Evolutionary conservation across 2,888 invertebrate genomes (phyloP).

Genomic region (Orthosia cruda): DNA sequence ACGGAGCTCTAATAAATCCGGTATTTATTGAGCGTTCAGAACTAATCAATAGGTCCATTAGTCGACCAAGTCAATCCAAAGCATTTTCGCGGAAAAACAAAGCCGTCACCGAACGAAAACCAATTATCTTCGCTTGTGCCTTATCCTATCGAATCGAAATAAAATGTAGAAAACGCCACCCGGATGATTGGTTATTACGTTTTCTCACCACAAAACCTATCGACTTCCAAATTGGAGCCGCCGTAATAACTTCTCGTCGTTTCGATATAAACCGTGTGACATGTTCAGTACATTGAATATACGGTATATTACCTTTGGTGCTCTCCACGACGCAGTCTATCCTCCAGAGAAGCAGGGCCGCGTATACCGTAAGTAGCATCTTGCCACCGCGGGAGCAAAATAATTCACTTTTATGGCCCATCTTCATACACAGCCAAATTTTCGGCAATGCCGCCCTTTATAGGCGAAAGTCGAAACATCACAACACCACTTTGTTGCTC

Average conservation of each 20-base stretch:
- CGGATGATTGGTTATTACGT: conserved; percentile 68
- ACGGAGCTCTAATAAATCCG: conserved; percentile 14
- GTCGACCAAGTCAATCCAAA: conserved; percentile 39
- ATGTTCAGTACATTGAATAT: conserved; percentile 59
- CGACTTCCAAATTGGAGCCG: conserved; percentile 65
- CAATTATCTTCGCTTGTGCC: conserved; percentile 63
- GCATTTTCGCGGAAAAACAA: conserved; percentile 61
- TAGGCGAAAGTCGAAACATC: conserved; percentile 84
- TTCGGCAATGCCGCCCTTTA: conserved; percentile 84
- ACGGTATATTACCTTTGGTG: conserved; percentile 85
- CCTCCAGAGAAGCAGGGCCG: conserved; percentile 87
- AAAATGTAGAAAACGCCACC: conserved; percentile 65
- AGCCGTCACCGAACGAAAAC: conserved; percentile 59
- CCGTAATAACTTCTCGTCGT: conserved; percentile 60
- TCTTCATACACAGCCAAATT: conserved; percentile 83
- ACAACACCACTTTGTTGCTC: conserved; percentile 82
- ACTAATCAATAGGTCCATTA: conserved; percentile 59
- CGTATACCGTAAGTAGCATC: conserved; percentile 86
- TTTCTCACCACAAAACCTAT: conserved; percentile 56
- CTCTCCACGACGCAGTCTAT: conserved; percentile 88
- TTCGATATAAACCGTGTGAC: conserved; percentile 60
- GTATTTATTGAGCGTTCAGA: conserved; percentile 32
- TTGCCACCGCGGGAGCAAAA: conserved; percentile 80
- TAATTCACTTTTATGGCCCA: conserved; percentile 85
- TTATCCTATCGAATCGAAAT: conserved; percentile 64